Evolutionary conservation across 2,113 vertebrate genomes (phyloP).

Genomic region (Toxostoma redivivum): DNA sequence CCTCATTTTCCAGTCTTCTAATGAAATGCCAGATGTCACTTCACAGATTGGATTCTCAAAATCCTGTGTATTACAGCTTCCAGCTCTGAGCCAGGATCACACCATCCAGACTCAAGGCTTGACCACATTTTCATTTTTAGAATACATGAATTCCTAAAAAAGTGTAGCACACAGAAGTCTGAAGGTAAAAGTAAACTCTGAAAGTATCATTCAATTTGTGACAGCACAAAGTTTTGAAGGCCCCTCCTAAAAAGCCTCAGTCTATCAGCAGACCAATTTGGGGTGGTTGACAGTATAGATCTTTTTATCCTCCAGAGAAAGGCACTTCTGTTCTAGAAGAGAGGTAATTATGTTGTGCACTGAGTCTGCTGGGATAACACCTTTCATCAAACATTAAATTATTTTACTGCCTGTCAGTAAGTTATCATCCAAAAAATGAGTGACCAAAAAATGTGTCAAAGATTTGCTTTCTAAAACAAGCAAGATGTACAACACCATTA

Average conservation of each 20-base stretch:
- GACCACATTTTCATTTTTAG: background rate
- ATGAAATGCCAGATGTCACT: background rate
- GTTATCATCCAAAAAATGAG: background rate
- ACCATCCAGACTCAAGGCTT: background rate
- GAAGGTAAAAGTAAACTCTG: background rate
- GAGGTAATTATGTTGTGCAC: background rate
- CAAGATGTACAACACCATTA: background rate
- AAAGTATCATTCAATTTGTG: background rate
- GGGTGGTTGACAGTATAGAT: rapidly evolving
- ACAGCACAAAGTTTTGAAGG: background rate
- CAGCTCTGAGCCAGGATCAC: background rate
- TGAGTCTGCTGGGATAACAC: background rate
- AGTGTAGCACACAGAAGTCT: background rate
- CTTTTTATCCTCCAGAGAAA: background rate
- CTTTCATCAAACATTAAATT: background rate
- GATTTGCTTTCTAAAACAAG: background rate
- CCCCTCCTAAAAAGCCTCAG: background rate
- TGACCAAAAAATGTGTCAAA: background rate
- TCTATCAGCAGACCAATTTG: background rate
- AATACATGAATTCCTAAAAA: background rate
- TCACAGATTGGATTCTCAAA: background rate
- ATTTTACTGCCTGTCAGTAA: background rate
- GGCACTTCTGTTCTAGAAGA: background rate
- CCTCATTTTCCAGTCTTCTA: background rate
- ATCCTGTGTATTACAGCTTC: background rate